phyloP scores from a whole-genome alignment of 1,140 invertebrate species.

The Chironomus tepperi region DNA sequence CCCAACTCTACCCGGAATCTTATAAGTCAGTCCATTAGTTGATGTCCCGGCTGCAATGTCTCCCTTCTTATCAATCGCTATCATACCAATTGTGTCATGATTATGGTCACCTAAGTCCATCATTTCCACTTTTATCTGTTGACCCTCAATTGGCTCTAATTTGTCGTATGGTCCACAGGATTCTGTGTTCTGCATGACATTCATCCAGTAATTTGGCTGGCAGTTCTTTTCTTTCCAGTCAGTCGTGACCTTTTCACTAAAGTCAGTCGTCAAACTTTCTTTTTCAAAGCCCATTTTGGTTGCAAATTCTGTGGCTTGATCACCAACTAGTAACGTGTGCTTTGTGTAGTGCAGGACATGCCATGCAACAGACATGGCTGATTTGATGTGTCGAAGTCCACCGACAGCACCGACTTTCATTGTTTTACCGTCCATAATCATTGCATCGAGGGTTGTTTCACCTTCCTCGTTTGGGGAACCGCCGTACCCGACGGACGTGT shows the following conservation, averaged over 20 bases:
- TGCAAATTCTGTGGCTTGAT: slow-evolving; percentile 84
- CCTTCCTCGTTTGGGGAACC: slow-evolving; percentile 93
- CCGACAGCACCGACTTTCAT: slow-evolving; percentile 91
- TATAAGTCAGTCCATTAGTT: slow-evolving; percentile 88
- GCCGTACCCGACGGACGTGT: slow-evolving; percentile 88
- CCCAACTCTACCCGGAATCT: slow-evolving; percentile 91
- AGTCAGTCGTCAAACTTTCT: slow-evolving; percentile 64
- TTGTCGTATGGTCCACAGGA: slow-evolving; percentile 83
- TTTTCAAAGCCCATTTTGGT: slow-evolving; percentile 80
- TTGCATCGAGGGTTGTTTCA: slow-evolving; percentile 93
- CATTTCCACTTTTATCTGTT: slow-evolving; percentile 28
- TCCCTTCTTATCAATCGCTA: slow-evolving; percentile 73
- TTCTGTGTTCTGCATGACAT: slow-evolving; percentile 81
- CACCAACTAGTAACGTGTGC: slow-evolving; percentile 86
- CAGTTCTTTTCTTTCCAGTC: slow-evolving; percentile 76
- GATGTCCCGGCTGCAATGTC: slow-evolving; percentile 87
- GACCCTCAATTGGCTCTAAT: slow-evolving; percentile 29
- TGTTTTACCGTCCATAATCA: slow-evolving; percentile 90
- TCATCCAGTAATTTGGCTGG: slow-evolving; percentile 96
- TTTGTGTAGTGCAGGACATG: slow-evolving; percentile 83
- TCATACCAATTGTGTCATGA: slow-evolving; percentile 97
- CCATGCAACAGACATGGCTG: slow-evolving; percentile 83
- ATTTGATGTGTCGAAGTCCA: slow-evolving; percentile 73
- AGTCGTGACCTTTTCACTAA: slow-evolving; percentile 60
- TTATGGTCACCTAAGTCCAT: slow-evolving; percentile 48